phyloP scores from a whole-genome alignment of 2,113 vertebrate species.

The Morone saxatilis region DNA sequence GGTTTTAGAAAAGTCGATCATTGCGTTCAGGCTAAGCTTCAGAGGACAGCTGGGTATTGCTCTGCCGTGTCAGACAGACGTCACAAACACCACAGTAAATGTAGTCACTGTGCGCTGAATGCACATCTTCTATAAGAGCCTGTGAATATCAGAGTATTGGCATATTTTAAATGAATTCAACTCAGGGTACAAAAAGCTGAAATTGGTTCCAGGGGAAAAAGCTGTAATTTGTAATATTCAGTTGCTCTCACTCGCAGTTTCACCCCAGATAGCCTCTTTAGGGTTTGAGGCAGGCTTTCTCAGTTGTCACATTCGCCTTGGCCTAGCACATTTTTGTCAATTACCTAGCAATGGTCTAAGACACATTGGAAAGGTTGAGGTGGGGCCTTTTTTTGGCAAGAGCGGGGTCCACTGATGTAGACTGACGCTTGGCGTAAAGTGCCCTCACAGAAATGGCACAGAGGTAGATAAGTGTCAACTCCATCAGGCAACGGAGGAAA shows the following conservation, averaged over 20 bases:
- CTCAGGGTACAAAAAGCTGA: conserved; percentile 2
- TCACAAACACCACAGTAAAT: conserved; percentile 23
- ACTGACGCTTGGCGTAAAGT: conserved; percentile 73
- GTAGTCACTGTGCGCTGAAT: conserved; percentile 22
- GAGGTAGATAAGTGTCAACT: conserved; percentile 72
- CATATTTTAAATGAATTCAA: conserved; percentile 36
- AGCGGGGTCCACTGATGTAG: conserved; percentile 65
- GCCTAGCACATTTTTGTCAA: conserved; percentile 52
- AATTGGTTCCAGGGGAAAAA: conserved; percentile 41
- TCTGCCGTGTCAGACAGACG: not conserved
- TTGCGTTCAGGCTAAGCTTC: conserved; percentile 27
- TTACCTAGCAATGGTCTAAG: conserved; percentile 57
- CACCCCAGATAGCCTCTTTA: conserved; percentile 42
- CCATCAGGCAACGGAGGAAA: conserved; percentile 71
- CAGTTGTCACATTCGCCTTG: conserved; percentile 41
- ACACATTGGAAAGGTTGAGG: conserved; percentile 62
- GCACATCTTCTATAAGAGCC: conserved; percentile 8
- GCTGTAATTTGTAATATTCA: conserved; percentile 46
- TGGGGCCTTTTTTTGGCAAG: conserved; percentile 42
- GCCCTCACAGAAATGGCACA: conserved; percentile 65
- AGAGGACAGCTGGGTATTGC: conserved; percentile 13
- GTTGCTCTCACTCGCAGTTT: conserved; percentile 17
- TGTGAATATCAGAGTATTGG: conserved; percentile 17
- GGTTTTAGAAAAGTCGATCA: conserved; percentile 2
- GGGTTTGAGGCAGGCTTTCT: conserved; percentile 30